Evolutionary conservation across 2,113 vertebrate genomes (phyloP), one percentile per base, ranked within the genome.

Genomic region (Nibea coibor): DNA sequence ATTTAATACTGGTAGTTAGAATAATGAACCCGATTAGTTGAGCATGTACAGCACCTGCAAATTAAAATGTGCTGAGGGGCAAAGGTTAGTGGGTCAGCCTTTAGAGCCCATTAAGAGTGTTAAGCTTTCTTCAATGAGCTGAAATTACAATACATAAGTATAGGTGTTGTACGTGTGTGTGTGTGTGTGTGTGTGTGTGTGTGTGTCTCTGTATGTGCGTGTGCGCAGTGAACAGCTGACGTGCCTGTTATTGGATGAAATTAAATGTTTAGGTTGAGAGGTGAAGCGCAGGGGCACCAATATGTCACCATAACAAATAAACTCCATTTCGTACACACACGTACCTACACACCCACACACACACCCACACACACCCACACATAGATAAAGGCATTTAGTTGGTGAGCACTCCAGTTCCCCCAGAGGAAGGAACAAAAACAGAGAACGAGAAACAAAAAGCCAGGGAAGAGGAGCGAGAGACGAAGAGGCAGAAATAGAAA

Each of bases 291-390:
- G 9, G 48, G 47, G 58, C 39, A 70, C 31, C 63, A 69, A 68
- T 45, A 70, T 74, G 63, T 70, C 45, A 70, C 47, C 26, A 48
- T 78, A 78, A 70, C n/a, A 81, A 69, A 78, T 83, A 82, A 77
- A 66, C 20, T 10, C 56, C 35, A 59, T 67, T 48, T 53, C 61
- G 35, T 1, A 65, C 35, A 62, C 48, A 75, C 54, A 67, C 35
- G 50, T 22, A 47, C 10, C 8, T 51, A 53, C 67, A 62, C 28
- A 58, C 22, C 65, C 50, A 59, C 54, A 66, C 67, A 78, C 50
- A 54, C 6, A 65, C 35, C 56, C 42, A 75, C 54, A 67, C 67
- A 81, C 50, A 75, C 43, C 63, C 71, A 81, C 50, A 57, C 73
- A 80, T 12, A 24, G 11, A 78, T 10, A 24, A 35, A 80, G 10